Conservation (phyloP, 2,888 invertebrate species). For the Cataglyphis altisquamis region DNA sequence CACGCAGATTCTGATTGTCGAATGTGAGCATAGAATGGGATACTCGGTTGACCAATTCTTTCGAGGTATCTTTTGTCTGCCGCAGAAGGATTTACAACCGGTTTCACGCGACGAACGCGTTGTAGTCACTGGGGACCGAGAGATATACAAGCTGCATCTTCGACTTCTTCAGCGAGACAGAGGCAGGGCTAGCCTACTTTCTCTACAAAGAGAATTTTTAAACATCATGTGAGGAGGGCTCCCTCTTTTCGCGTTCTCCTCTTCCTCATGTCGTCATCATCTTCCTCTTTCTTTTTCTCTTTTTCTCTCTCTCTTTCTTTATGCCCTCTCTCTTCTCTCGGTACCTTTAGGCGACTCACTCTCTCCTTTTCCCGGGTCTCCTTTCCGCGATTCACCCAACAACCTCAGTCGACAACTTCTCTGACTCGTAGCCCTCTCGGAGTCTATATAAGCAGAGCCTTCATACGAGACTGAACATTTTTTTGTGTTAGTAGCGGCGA, state of each 20-base stretch:
- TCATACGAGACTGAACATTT: constrained; percentile 82
- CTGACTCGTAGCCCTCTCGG: constrained; percentile 73
- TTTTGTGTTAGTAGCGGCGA: constrained; percentile 79
- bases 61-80: not conserved
- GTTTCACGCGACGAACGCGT: constrained; percentile 24
- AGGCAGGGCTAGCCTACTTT: constrained; percentile 84
- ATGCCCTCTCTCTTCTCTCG: constrained; percentile 49
- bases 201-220: constrained; percentile 84
- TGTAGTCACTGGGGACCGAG: not conserved
- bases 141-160: constrained; percentile 72
- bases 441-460: constrained; percentile 85
- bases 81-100: constrained; percentile 40
- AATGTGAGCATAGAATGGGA: not conserved
- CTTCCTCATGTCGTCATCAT: constrained; percentile 66
- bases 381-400: constrained; percentile 80
- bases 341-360: constrained; percentile 47
- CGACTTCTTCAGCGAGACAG: constrained; percentile 58
- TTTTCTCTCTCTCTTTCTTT: constrained; percentile 4
- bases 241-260: constrained; percentile 71
- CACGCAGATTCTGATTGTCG: not conserved
- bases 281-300: constrained; percentile 29
- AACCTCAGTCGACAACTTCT: constrained; percentile 66
- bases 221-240: constrained; percentile 76
- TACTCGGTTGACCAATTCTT: constrained; percentile 23
- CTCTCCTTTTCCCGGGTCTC: constrained; percentile 65